phyloP scores from a whole-genome alignment of 1,140 invertebrate genomes.

The Drosophila tropicalis region DNA sequence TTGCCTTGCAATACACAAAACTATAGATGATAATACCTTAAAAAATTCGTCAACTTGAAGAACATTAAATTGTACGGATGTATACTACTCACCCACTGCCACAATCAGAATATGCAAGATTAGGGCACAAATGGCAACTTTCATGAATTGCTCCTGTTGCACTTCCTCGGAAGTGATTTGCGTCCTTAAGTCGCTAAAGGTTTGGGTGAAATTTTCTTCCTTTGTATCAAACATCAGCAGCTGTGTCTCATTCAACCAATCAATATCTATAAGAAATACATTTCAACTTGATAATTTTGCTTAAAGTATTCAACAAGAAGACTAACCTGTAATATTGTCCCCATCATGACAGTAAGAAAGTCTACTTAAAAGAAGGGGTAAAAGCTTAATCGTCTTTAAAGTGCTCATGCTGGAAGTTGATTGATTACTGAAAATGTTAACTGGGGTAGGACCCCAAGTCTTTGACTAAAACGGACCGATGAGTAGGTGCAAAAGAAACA shows the following conservation, averaged over 20 bases:
- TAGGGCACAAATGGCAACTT: slow-evolving; percentile 40
- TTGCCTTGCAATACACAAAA: slow-evolving; percentile 30
- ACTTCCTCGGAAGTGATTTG: slow-evolving; percentile 16
- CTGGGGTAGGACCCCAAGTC: background rate
- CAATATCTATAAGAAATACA: slow-evolving; percentile 26
- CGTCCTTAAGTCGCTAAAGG: background rate
- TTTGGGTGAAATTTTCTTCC: background rate
- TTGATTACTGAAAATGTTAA: slow-evolving; percentile 30
- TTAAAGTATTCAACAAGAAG: background rate
- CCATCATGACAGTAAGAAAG: background rate
- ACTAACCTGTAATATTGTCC: slow-evolving; percentile 17
- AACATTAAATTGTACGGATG: background rate
- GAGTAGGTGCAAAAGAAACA: slow-evolving; percentile 5
- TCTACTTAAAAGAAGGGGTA: background rate
- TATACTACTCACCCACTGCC: slow-evolving; percentile 39
- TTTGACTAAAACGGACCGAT: background rate
- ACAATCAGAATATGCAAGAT: slow-evolving; percentile 54
- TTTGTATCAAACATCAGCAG: slow-evolving; percentile 31
- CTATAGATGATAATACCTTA: slow-evolving; percentile 59
- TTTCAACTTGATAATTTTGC: background rate
- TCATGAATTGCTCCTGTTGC: slow-evolving; percentile 22
- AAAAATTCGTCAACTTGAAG: background rate
- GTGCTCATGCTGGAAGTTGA: background rate
- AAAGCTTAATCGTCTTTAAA: background rate
- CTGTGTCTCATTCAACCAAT: slow-evolving; percentile 50